These are phyloP conservation scores for Agrypnus murinus DNA, from an alignment of 2,888 invertebrate species.

Conservation along the genomic window DNA sequence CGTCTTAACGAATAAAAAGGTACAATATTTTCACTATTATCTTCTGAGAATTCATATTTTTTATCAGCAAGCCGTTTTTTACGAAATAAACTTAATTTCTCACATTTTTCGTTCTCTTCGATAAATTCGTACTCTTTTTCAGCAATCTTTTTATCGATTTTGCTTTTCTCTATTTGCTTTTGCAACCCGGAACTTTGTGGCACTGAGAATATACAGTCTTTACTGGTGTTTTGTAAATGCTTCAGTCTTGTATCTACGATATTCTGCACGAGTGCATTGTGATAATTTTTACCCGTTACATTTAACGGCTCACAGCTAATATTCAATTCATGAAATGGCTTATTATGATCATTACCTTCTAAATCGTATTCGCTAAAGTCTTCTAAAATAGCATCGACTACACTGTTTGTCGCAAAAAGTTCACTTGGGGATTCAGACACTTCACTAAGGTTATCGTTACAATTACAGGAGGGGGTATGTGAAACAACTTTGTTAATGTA, in stretches of 20 bases:
- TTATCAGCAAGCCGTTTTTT: conserved; percentile 91
- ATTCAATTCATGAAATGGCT: conserved; percentile 71
- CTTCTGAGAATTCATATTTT: conserved; percentile 93
- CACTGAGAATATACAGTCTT: conserved; percentile 68
- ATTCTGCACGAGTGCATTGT: conserved; percentile 69
- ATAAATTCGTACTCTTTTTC: conserved; percentile 90
- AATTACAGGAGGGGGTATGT: conserved; percentile 55
- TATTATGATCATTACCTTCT: conserved; percentile 69
- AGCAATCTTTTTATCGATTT: conserved; percentile 73
- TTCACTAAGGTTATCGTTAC: conserved; percentile 67
- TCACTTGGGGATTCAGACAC: conserved; percentile 69
- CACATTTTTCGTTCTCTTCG: conserved; percentile 88
- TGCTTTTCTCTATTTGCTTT: conserved; percentile 63
- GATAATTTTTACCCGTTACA: conserved; percentile 70
- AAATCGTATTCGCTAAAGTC: conserved; percentile 71
- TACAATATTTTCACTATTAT: conserved; percentile 79
- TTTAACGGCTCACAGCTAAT: conserved; percentile 71
- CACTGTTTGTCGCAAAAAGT: conserved; percentile 65
- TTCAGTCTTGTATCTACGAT: conserved; percentile 69
- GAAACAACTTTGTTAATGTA: conserved; percentile 57
- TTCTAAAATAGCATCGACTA: conserved; percentile 70
- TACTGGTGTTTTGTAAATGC: conserved; percentile 64
- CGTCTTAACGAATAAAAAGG: conserved; percentile 77
- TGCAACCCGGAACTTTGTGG: conserved; percentile 65
- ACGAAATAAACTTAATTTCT: conserved; percentile 89